phyloP scores from a whole-genome alignment of 2,113 vertebrate species.

The Hippocampus comes region DNA sequence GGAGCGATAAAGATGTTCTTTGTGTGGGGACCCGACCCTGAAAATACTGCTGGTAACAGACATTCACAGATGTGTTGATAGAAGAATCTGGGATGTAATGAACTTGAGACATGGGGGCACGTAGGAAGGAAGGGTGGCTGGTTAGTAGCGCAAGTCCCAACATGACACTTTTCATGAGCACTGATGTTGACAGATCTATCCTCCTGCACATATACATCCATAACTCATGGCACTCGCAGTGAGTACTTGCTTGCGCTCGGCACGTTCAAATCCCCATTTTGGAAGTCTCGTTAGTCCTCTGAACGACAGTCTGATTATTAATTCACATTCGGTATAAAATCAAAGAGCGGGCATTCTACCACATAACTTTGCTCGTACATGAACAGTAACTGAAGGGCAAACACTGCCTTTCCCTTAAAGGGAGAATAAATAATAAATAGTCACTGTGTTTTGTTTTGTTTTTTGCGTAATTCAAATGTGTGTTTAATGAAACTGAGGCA shows the following conservation, averaged over 20 bases:
- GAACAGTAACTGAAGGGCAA: conserved; percentile 22
- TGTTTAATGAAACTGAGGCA: conserved; percentile 29
- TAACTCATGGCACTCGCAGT: conserved; percentile 11
- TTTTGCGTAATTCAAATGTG: background rate
- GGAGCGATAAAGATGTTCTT: conserved; percentile 15
- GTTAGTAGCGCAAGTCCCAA: conserved; percentile 49
- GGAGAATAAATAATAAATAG: conserved; percentile 56
- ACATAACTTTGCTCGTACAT: conserved; percentile 28
- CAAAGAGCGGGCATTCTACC: conserved; percentile 27
- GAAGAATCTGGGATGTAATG: conserved; percentile 30
- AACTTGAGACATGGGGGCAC: conserved; percentile 37
- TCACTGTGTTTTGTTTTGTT: conserved; percentile 13
- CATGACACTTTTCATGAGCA: conserved; percentile 42
- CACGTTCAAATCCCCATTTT: conserved; percentile 20
- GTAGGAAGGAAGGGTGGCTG: conserved; percentile 8
- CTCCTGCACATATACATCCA: conserved; percentile 10
- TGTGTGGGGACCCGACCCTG: conserved; percentile 2
- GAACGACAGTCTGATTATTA: background rate
- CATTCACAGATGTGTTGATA: conserved; percentile 35
- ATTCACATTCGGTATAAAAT: conserved; percentile 24
- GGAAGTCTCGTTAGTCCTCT: conserved; percentile 11
- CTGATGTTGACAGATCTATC: conserved; percentile 35
- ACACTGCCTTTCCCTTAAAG: conserved; percentile 20
- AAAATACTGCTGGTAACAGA: conserved; percentile 35
- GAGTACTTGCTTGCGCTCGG: conserved; percentile 11